Evolutionary conservation across 2,113 vertebrate genomes (phyloP).

Genomic region (Actenoides hombroni): DNA sequence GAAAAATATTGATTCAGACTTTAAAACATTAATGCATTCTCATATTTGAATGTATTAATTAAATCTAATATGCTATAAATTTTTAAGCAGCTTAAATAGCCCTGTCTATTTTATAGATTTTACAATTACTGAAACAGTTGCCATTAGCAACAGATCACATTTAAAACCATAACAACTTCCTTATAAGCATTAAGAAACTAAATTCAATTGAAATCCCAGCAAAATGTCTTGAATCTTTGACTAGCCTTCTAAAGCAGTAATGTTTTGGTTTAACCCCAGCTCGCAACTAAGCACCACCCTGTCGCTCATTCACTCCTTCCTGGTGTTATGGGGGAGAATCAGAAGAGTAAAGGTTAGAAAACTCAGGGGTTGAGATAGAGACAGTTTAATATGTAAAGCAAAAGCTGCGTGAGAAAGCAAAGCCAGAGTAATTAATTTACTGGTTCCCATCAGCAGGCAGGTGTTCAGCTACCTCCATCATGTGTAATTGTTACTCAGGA

Average conservation of each 20-base stretch:
- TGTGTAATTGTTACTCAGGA: neutral
- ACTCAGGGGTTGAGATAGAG: neutral
- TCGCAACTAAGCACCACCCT: neutral
- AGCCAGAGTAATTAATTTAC: neutral
- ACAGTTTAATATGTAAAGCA: neutral
- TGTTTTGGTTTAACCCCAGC: neutral
- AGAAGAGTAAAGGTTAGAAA: neutral
- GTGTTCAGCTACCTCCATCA: neutral
- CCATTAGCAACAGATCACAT: conserved; percentile 40
- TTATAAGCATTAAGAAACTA: conserved; percentile 7
- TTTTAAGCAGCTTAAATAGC: conserved; percentile 26
- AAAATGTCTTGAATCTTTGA: conserved; percentile 5
- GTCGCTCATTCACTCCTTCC: neutral
- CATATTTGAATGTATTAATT: conserved; percentile 30
- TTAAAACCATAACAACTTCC: conserved; percentile 31
- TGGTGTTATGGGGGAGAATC: neutral
- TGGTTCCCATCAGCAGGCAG: neutral
- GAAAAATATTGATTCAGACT: conserved; percentile 15
- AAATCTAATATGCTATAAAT: conserved; percentile 38
- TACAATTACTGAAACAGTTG: conserved; percentile 35
- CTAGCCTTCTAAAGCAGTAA: neutral
- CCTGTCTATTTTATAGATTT: conserved; percentile 32
- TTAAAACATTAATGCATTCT: conserved; percentile 4
- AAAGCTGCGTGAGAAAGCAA: neutral
- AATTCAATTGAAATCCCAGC: conserved; percentile 16